Conservation (phyloP, 1,140 invertebrate species). For the Camponotus floridanus region DNA sequence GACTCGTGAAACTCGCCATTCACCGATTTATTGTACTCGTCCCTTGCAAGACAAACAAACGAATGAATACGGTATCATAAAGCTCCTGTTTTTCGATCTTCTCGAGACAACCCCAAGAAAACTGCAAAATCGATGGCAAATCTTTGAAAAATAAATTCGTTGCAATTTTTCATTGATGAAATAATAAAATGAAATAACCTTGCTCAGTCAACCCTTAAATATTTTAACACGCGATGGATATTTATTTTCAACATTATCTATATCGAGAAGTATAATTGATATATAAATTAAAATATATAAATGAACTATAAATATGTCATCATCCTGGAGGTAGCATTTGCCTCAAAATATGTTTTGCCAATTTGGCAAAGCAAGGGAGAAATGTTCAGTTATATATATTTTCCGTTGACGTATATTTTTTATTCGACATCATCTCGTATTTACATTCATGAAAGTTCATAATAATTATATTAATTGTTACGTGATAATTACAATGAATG, state of each 20-base stretch:
- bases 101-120: neutral
- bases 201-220: neutral
- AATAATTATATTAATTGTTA: conserved; percentile 83
- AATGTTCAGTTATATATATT: neutral
- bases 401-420: conserved; percentile 81
- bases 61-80: no score
- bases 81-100: conserved; percentile 8
- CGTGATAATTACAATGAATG: conserved; percentile 84
- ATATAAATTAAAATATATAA: conserved; percentile 39
- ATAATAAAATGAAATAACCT: conserved; percentile 16
- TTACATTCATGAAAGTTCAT: conserved; percentile 82
- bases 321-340: neutral
- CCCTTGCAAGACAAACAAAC: conserved; percentile 4
- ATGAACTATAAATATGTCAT: conserved; percentile 19
- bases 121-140: neutral
- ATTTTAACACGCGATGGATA: neutral
- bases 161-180: neutral
- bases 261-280: neutral
- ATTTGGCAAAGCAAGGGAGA: neutral
- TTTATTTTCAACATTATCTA: conserved; percentile 26
- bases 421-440: conserved; percentile 85
- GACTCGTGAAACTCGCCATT: conserved; percentile 22
- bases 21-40: conserved; percentile 15
- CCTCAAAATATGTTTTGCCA: neutral
- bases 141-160: neutral